Evolutionary conservation across 2,888 invertebrate genomes (phyloP).

Genomic region (Galerucella pusilla): DNA sequence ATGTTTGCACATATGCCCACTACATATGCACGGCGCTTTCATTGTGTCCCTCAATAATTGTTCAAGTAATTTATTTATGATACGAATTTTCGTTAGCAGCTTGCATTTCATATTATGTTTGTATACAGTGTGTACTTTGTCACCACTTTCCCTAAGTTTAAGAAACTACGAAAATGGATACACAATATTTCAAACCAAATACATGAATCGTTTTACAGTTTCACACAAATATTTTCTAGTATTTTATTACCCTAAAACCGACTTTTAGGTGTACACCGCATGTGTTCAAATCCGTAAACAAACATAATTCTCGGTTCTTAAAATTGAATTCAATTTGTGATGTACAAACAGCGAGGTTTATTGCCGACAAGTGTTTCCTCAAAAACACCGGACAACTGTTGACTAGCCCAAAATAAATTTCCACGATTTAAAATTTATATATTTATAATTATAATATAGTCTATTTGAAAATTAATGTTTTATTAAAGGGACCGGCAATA

Average conservation of each 20-base stretch:
- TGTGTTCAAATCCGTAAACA: conserved; percentile 36
- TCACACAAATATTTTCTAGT: conserved; percentile 37
- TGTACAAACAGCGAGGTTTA: conserved; percentile 36
- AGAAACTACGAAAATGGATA: too few species aligned
- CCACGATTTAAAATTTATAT: neutral
- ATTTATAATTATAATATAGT: too few species aligned
- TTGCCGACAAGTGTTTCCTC: conserved; percentile 32
- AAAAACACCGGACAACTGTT: conserved; percentile 9
- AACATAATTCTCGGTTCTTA: conserved; percentile 25
- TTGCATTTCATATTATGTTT: conserved; percentile 45
- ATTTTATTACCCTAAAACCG: conserved; percentile 34
- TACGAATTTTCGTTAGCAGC: conserved; percentile 60
- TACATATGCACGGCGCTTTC: conserved; percentile 54
- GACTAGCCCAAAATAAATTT: neutral
- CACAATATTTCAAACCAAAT: neutral
- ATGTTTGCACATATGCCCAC: conserved; percentile 66
- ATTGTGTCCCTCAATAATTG: conserved; percentile 62
- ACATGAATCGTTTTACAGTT: conserved; percentile 2
- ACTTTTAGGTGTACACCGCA: conserved; percentile 34
- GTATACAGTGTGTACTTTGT: conserved; percentile 14
- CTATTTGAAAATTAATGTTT: too few species aligned
- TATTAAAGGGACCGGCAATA: too few species aligned
- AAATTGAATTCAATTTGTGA: conserved; percentile 34
- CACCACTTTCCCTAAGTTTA: neutral
- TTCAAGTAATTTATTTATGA: conserved; percentile 65